phyloP scores from a whole-genome alignment of 53 echinoderm and acorn worm genomes.

The Stichopus horrens region DNA sequence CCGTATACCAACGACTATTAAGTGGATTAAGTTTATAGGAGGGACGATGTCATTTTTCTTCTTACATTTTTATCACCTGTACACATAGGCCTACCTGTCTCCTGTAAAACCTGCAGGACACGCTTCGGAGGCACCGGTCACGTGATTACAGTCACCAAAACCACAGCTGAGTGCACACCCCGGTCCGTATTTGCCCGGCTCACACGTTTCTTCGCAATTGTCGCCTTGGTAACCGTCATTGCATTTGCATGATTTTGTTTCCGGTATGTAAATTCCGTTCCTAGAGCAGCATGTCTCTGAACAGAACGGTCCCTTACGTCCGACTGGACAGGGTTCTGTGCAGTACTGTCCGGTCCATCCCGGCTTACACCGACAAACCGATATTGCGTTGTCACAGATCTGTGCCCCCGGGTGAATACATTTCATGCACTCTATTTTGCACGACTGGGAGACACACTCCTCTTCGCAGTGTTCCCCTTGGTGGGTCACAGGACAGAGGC shows the following conservation, averaged over 20 bases:
- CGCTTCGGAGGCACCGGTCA: constrained; percentile 22
- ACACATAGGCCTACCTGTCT: not conserved
- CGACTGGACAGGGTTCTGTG: constrained; percentile 35
- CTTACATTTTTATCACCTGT: not conserved
- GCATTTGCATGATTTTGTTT: constrained; percentile 14
- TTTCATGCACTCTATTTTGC: not conserved
- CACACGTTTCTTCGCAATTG: constrained; percentile 21
- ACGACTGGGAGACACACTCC: not conserved
- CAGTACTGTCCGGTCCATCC: constrained; percentile 33
- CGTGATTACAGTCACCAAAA: constrained; percentile 34
- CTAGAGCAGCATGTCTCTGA: not conserved
- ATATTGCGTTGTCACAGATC: not conserved
- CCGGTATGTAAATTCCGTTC: not conserved
- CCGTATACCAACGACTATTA: no score
- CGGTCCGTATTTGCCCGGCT: not conserved
- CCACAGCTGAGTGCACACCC: constrained; percentile 8
- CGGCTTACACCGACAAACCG: constrained; percentile 10
- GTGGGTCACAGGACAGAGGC: constrained; percentile 24
- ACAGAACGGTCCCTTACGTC: constrained; percentile 3
- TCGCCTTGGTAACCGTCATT: constrained; percentile 22
- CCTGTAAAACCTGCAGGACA: constrained; percentile 35
- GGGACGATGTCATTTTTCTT: no score
- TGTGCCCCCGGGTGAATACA: not conserved
- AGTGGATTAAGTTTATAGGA: no score
- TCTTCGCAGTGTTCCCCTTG: constrained; percentile 27